Evolutionary conservation across 2,797 vertebrate species (phyloP), one percentile per base, ranked within the genome.

Genomic region (Knipowitschia caucasica): DNA sequence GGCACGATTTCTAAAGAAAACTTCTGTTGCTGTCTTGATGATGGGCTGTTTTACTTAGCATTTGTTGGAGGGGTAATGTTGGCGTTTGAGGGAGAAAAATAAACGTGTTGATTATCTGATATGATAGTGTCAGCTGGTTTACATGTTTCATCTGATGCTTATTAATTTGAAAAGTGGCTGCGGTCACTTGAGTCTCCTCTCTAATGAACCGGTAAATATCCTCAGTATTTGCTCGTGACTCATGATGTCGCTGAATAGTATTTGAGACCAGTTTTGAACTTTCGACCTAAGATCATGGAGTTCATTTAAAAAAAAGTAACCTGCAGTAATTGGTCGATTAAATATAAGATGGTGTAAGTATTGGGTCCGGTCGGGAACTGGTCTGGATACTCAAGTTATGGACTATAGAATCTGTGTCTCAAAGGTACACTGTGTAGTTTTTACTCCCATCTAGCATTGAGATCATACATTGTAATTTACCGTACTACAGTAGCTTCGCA

Each of bases 21-120:
- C 55, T 43, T 56, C 50, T 20, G 73, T 54, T 71, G 71, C 80
- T 64, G 71, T 24, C 21, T 26, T 64, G 77, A 78, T 69, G 72
- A 51, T 4, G 62, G 20, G 68, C 72, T 68, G 73, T 66, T 58
- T 58, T 55, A 14, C 3, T 47, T 5, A 2, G 12, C 2, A 31
- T 55, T 46, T 36, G 49, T 64, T 62, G 56, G 24, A 31, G 50
- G 30, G 46, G 17, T 12, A 64, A 74, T 47, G 31, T 30, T 0
- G 7, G 43, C 35, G 69, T 62, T 64, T 44, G 50, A 30, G 0
- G 1, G 35, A 49, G 62, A 62, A 71, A 85, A 68, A 67, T 64
- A 75, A 72, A 69, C 71, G 56, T 50, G 59, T 29, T 50, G 57
- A 68, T 56, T 27, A 72, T 52, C 49, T 71, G 74, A 82, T 75